phyloP scores from a whole-genome alignment of 2,113 vertebrate species.

The Cephalophus harveyi region DNA sequence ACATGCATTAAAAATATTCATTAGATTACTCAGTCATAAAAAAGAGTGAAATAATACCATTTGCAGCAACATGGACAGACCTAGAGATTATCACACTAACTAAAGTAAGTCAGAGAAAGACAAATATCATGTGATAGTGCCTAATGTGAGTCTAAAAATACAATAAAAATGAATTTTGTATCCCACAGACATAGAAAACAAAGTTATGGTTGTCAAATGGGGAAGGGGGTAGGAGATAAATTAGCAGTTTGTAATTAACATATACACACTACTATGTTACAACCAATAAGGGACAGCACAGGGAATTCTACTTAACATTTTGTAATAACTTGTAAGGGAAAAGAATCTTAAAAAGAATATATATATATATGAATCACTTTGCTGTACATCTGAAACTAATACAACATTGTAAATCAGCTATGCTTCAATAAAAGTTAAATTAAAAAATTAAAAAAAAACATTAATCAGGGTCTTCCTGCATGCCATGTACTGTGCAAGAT shows the following conservation, averaged over 20 bases:
- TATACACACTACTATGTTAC: background rate
- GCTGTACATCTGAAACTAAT: background rate
- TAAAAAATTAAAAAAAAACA: background rate
- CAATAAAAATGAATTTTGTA: background rate
- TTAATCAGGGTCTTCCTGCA: background rate
- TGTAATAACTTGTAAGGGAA: background rate
- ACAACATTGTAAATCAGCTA: background rate
- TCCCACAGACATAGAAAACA: background rate
- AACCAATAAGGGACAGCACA: background rate
- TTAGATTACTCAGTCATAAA: background rate
- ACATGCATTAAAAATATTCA: background rate
- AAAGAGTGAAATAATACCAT: background rate
- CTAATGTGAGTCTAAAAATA: background rate
- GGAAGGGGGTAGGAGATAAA: background rate
- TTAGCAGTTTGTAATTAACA: background rate
- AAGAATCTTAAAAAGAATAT: background rate
- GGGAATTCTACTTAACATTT: background rate
- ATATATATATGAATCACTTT: background rate
- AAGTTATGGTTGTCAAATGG: background rate
- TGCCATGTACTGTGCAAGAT: background rate
- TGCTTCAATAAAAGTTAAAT: background rate
- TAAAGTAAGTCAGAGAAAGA: background rate
- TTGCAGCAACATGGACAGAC: background rate
- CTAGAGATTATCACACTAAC: background rate
- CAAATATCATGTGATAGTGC: background rate